phyloP scores from a whole-genome alignment of 2,113 vertebrate genomes.

The Corythornis madagascariensis region DNA sequence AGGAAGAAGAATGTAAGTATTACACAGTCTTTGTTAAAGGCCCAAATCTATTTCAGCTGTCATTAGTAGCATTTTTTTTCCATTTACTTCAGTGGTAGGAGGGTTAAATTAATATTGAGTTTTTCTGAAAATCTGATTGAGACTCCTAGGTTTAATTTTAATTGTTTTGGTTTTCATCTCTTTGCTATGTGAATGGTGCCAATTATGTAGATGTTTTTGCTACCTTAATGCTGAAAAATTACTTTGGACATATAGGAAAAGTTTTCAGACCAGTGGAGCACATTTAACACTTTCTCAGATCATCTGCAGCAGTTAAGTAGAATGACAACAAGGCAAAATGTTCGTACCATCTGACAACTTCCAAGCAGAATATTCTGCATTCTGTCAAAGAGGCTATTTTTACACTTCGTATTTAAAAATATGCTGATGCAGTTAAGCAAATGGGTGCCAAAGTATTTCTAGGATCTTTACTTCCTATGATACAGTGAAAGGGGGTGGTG shows the following conservation, averaged over 20 bases:
- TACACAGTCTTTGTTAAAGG: not conserved
- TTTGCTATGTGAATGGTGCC: not conserved
- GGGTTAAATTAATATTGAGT: not conserved
- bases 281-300: not conserved
- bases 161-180: not conserved
- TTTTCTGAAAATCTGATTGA: not conserved
- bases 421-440: conserved; percentile 33
- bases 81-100: not conserved
- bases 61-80: not conserved
- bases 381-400: conserved; percentile 33
- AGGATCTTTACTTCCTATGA: not conserved
- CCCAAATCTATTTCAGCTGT: not conserved
- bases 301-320: not conserved
- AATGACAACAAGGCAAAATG: conserved; percentile 5
- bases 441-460: conserved; percentile 4
- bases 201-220: not conserved
- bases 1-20: not conserved
- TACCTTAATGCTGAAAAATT: not conserved
- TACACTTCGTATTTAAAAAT: conserved; percentile 33
- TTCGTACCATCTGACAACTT: not conserved
- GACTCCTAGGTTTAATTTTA: not conserved
- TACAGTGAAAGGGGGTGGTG: not conserved
- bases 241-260: not conserved
- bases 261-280: not conserved
- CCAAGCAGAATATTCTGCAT: conserved; percentile 15